Evolutionary conservation across 1,140 invertebrate species (phyloP).

Genomic region (Cecropterus lyciades): DNA sequence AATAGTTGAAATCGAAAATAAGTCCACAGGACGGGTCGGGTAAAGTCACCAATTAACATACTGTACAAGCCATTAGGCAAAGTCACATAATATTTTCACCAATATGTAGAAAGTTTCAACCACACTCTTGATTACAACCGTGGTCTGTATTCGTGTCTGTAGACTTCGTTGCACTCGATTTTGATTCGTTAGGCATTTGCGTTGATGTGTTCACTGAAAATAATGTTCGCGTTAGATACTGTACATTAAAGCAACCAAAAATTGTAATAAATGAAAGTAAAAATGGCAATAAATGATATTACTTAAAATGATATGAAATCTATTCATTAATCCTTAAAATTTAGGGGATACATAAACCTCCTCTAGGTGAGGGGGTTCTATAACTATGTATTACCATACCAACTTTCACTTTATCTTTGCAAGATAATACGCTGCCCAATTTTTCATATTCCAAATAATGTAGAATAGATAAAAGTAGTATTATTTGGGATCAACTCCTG

Average conservation of each 20-base stretch:
- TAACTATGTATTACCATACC: too few species aligned
- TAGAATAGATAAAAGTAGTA: too few species aligned
- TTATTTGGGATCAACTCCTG: too few species aligned
- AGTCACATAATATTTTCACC: conserved; percentile 20
- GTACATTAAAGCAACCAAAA: neutral
- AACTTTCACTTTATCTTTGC: too few species aligned
- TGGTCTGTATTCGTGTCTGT: conserved; percentile 48
- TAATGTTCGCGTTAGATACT: neutral
- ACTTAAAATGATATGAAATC: too few species aligned
- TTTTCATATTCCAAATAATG: too few species aligned
- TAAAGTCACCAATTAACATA: conserved; percentile 34
- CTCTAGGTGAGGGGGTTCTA: too few species aligned
- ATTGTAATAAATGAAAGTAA: too few species aligned
- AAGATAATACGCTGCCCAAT: too few species aligned
- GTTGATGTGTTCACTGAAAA: conserved; percentile 48
- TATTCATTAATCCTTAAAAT: too few species aligned
- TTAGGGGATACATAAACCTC: too few species aligned
- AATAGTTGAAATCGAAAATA: conserved; percentile 11
- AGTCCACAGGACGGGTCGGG: conserved; percentile 22
- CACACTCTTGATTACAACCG: conserved; percentile 43
- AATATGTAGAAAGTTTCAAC: conserved; percentile 33
- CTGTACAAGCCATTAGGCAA: conserved; percentile 21
- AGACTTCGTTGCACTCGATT: conserved; percentile 47
- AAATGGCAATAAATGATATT: too few species aligned
- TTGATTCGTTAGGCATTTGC: conserved; percentile 44